Conservation (phyloP, 2,888 invertebrate genomes). For the Geophilus truncorum region DNA sequence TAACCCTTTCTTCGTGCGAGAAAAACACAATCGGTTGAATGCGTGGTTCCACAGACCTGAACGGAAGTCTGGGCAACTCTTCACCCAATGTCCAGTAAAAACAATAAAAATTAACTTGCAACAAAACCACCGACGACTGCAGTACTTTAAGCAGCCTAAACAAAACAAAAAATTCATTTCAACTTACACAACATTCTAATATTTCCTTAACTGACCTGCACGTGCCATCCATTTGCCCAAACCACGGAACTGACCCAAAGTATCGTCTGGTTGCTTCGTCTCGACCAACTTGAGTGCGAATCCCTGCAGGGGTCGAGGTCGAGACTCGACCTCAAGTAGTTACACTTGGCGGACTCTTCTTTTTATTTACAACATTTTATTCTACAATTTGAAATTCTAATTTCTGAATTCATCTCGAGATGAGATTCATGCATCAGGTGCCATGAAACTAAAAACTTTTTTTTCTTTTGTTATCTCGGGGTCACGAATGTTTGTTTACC, state of each 20-base stretch:
- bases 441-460: too few species aligned
- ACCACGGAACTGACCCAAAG: too few species aligned
- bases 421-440: too few species aligned
- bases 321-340: not conserved
- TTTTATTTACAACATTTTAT: not conserved
- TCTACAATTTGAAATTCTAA: not conserved
- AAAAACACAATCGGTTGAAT: not conserved
- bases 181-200: not conserved
- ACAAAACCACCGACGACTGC: not conserved
- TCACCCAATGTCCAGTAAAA: not conserved
- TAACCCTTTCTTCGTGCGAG: slow-evolving; percentile 8
- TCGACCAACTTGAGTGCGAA: not conserved
- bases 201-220: not conserved
- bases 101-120: not conserved
- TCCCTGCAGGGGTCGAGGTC: not conserved
- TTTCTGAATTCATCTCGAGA: not conserved
- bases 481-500: not conserved
- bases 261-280: not conserved
- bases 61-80: not conserved
- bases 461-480: too few species aligned
- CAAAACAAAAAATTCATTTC: not conserved
- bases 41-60: not conserved
- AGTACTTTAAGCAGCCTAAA: not conserved
- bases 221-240: not conserved
- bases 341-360: not conserved